Base-by-base conservation (phyloP, 2,888 invertebrate genomes). In the Argyresthia albistria region DNA sequence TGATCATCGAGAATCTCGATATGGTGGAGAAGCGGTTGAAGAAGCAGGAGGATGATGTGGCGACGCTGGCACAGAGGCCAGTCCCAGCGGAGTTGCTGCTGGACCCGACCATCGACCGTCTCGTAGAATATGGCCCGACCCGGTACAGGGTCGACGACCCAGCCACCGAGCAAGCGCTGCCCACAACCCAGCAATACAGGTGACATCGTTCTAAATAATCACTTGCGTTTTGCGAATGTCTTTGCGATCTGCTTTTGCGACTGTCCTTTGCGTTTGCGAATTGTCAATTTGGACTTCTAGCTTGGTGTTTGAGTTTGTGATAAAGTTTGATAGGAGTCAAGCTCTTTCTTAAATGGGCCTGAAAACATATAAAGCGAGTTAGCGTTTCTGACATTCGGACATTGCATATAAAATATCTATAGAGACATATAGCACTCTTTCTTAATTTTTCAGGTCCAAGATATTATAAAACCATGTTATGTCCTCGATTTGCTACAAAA, bases 1-100 rank as follows among this genome's bases (percentile, higher is more conserved):
- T 94, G 61, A 96, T 96, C 51, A 96, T 96, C 52, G 94, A 94
- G 63, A 96, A 96, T 75, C 88, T 96, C 62, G 95, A 94, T 68
- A 93, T 95, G 88, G 95, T 96, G 1, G 95, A 95, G 68, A 94
- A 92, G 65, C 88, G 95, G 46, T 72, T 95, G 53, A 95, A 94
- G 75, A 95, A 95, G 66, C 95, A 95, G 64, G 95, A 95, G 65
- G 93, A 94, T 63, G 95, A 95, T 66, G 94, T 95, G 0, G 93
- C 94, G 1, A 91, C 91, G 1, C 74, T 95, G 51, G 93, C 94
- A 0, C 94, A 94, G 65, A 83, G 94, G 42, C 95, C 94, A 0
- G 88, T 87, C 4, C 91, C 94, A 0, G 89, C 94, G 0, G 95
- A 95, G 66, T 75, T 94, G 16, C 80, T 95, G 39, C 80, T 93